Evolutionary conservation across 2,888 invertebrate species (phyloP).

Genomic region (Eulithis testata): DNA sequence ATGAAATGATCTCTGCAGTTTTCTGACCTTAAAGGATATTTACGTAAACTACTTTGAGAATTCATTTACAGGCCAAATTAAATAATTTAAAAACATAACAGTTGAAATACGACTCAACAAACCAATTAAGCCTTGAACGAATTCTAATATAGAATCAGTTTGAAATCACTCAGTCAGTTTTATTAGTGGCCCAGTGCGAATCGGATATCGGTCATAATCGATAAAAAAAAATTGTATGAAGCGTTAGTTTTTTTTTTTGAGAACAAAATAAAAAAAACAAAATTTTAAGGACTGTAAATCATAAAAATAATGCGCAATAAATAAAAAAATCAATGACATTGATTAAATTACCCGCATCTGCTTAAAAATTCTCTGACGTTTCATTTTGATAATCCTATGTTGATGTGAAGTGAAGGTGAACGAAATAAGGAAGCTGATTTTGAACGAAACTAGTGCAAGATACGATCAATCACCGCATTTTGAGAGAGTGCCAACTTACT

Average conservation of each 20-base stretch:
- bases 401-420: background rate
- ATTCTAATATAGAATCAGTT: conserved; percentile 50
- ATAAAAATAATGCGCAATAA: too few species aligned
- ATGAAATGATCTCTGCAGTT: too few species aligned
- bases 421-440: conserved; percentile 22
- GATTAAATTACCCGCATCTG: too few species aligned
- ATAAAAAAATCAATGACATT: too few species aligned
- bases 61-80: conserved; percentile 9
- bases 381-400: too few species aligned
- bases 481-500: conserved; percentile 27
- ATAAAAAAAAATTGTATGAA: conserved; percentile 9
- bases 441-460: conserved; percentile 13
- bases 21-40: too few species aligned
- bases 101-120: conserved; percentile 18
- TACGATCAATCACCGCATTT: conserved; percentile 21
- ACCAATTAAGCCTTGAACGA: conserved; percentile 42
- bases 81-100: conserved; percentile 19
- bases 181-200: conserved; percentile 33
- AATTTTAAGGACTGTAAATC: too few species aligned
- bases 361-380: background rate
- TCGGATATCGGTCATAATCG: conserved; percentile 17
- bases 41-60: background rate
- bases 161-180: conserved; percentile 38
- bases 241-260: too few species aligned
- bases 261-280: too few species aligned